Evolutionary conservation across 1,140 invertebrate species (phyloP).

Genomic region (Goniozus legneri): DNA sequence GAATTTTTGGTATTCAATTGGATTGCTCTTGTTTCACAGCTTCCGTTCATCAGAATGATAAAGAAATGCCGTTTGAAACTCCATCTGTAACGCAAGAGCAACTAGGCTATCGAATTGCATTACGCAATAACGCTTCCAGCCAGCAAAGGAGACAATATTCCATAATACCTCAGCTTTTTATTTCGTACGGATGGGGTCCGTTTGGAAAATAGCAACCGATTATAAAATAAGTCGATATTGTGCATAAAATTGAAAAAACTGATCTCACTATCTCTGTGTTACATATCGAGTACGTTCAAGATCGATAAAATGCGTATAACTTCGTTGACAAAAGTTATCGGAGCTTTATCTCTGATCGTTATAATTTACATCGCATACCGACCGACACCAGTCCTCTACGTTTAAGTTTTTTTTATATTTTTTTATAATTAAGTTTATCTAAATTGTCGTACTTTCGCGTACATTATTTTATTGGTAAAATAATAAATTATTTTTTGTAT

Average conservation of each 20-base stretch:
- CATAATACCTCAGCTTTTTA: slow-evolving; percentile 54
- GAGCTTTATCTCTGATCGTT: too few species aligned
- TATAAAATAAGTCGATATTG: neutral
- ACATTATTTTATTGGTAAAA: too few species aligned
- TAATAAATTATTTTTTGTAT: too few species aligned
- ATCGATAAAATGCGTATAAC: too few species aligned
- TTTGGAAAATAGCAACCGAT: slow-evolving; percentile 36
- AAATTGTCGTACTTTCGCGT: too few species aligned
- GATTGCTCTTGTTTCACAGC: neutral
- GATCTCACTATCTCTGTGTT: slow-evolving; percentile 12
- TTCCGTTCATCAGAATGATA: slow-evolving; percentile 14
- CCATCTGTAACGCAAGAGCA: slow-evolving; percentile 13
- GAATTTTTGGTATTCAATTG: too few species aligned
- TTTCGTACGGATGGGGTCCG: slow-evolving; percentile 55
- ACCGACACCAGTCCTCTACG: too few species aligned
- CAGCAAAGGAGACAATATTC: slow-evolving; percentile 43
- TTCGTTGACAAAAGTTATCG: too few species aligned
- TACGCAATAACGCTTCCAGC: slow-evolving; percentile 20
- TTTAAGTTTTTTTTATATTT: too few species aligned
- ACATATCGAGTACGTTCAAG: neutral
- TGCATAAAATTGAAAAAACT: slow-evolving; percentile 1
- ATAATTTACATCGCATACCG: too few species aligned
- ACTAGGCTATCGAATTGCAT: slow-evolving; percentile 20
- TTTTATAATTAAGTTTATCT: too few species aligned
- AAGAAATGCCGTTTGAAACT: neutral